Percentiles rank a stretch among this genome's conserved stretches.
These are phyloP conservation scores for Aethina tumida DNA, from an alignment of 1,140 invertebrate species.

Conservation along the genomic window DNA sequence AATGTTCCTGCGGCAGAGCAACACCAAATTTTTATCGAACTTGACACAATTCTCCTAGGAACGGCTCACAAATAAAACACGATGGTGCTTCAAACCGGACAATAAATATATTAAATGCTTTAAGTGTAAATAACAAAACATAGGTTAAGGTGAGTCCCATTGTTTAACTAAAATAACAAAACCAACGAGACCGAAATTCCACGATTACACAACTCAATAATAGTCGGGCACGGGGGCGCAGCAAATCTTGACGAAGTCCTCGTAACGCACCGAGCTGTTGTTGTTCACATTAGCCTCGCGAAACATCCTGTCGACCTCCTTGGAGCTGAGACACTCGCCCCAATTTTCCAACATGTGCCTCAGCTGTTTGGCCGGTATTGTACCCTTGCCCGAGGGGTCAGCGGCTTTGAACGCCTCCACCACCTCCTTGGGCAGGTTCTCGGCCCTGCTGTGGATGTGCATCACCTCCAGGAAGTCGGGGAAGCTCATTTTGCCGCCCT, in stretches of 20 bases:
- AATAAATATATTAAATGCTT: too few species aligned
- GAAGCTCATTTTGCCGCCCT: conserved; percentile 87
- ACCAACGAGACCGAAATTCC: too few species aligned
- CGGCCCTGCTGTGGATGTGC: conserved; percentile 78
- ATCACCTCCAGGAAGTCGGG: conserved; percentile 92
- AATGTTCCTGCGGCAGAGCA: too few species aligned
- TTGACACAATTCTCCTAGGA: too few species aligned
- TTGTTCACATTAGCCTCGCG: conserved; percentile 81
- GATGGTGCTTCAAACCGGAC: too few species aligned
- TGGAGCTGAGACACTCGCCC: conserved; percentile 82
- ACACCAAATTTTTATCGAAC: too few species aligned
- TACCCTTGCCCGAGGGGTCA: conserved; percentile 63
- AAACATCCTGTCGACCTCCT: conserved; percentile 91
- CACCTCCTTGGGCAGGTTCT: conserved; percentile 82
- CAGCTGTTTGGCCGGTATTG: conserved; percentile 72
- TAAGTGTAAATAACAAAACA: too few species aligned
- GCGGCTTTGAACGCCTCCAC: conserved; percentile 81
- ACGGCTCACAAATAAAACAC: too few species aligned
- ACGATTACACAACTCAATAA: too few species aligned
- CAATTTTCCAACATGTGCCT: conserved; percentile 81
- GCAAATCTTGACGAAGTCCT: conserved; percentile 88
- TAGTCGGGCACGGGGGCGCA: conserved; percentile 92
- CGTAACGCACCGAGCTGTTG: conserved; percentile 75
- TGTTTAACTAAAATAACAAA: too few species aligned
- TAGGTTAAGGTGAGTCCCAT: too few species aligned